Conservation (phyloP, 2,797 vertebrate species). For the Falco naumanni region DNA sequence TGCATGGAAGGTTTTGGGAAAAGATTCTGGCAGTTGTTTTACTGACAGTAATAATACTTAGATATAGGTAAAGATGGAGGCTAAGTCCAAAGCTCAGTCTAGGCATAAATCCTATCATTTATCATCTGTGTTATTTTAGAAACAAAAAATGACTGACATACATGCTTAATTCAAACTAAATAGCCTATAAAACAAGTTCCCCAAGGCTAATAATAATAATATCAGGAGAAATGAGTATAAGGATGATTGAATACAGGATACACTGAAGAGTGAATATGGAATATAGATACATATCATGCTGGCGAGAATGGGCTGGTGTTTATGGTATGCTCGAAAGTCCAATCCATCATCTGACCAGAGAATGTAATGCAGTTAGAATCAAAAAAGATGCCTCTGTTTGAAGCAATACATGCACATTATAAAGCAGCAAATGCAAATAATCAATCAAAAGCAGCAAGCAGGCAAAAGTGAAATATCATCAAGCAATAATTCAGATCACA, state of each 20-base stretch:
- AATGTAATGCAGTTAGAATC: conserved; percentile 17
- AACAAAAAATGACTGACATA: conserved; percentile 53
- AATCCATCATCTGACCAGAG: conserved; percentile 70
- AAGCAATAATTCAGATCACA: conserved; percentile 55
- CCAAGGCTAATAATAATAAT: conserved; percentile 71
- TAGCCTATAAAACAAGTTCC: conserved; percentile 76
- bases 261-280: conserved; percentile 48
- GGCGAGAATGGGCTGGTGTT: not conserved
- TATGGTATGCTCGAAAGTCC: conserved; percentile 35
- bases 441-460: conserved; percentile 41
- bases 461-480: conserved; percentile 26
- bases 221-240: conserved; percentile 76
- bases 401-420: not conserved
- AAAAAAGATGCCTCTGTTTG: conserved; percentile 26
- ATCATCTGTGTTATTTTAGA: conserved; percentile 55
- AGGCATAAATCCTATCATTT: conserved; percentile 47
- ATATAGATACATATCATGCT: conserved; percentile 44
- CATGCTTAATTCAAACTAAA: conserved; percentile 78
- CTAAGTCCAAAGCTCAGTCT: not conserved
- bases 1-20: not conserved
- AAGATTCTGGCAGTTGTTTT: not conserved
- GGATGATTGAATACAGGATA: conserved; percentile 77
- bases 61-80: not conserved
- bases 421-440: conserved; percentile 67
- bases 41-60: not conserved